A percentile compares a stretch with the other conserved stretches of the same genome.
Conservation (phyloP, 2,113 vertebrate genomes). For the Puma concolor region DNA sequence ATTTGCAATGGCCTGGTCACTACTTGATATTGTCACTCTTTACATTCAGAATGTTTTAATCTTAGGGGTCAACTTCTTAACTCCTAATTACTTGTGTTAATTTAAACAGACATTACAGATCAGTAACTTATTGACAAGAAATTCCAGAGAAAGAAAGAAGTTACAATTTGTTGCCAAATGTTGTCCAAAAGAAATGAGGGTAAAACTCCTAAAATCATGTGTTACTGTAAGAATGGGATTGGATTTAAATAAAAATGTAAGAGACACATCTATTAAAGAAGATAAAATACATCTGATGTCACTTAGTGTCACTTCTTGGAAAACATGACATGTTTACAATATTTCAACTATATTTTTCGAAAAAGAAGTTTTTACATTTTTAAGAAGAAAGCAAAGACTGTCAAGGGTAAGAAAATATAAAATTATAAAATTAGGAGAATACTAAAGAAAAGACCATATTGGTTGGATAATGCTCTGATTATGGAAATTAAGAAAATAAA, state of each 20-base stretch:
- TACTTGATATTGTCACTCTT: neutral
- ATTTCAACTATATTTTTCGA: neutral
- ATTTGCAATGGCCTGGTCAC: neutral
- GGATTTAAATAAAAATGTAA: constrained; percentile 4
- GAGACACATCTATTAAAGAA: neutral
- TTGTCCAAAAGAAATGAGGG: neutral
- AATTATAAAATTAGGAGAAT: neutral
- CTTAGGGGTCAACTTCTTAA: neutral
- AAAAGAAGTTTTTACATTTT: neutral
- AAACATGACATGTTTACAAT: neutral
- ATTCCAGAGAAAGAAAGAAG: neutral
- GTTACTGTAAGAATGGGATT: neutral
- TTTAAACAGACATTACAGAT: neutral
- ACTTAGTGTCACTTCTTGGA: neutral
- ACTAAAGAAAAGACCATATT: neutral
- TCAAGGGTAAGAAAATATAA: neutral
- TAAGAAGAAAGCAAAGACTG: neutral
- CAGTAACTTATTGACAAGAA: neutral
- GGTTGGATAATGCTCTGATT: neutral
- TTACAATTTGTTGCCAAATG: neutral
- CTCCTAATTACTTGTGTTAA: neutral
- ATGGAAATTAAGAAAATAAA: neutral
- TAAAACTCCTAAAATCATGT: neutral
- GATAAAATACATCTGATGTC: neutral
- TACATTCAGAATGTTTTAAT: neutral